phyloP scores from a whole-genome alignment of 2,113 vertebrate genomes.

The Ameiurus melas region DNA sequence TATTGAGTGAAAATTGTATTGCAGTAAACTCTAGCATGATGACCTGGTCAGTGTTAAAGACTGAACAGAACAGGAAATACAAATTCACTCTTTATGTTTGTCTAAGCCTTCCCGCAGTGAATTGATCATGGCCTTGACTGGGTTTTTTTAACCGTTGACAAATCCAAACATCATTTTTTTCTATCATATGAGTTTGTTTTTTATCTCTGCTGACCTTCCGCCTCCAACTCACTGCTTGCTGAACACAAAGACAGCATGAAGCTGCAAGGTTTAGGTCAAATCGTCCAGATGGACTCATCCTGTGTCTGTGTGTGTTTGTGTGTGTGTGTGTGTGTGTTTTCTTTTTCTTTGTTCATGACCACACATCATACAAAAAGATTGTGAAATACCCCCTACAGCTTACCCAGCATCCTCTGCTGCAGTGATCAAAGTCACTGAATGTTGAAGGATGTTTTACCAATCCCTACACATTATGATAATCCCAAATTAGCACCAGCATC shows the following conservation, averaged over 20 bases:
- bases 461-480: conserved; percentile 32
- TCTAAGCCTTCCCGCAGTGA: neutral
- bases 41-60: neutral
- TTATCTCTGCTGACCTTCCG: neutral
- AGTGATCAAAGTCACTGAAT: conserved; percentile 27
- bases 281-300: conserved; percentile 25
- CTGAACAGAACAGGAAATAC: neutral
- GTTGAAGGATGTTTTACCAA: conserved; percentile 21
- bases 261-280: neutral
- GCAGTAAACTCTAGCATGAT: neutral
- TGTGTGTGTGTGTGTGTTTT: neutral
- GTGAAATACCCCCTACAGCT: conserved; percentile 7
- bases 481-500: neutral
- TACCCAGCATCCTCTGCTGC: conserved; percentile 20
- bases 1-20: neutral
- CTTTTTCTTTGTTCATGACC: neutral
- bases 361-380: conserved; percentile 22
- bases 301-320: neutral
- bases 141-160: conserved; percentile 12
- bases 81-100: neutral
- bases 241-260: conserved; percentile 36
- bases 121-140: neutral
- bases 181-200: neutral
- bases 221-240: neutral
- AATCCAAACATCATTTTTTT: neutral